Conservation (phyloP, 2,113 vertebrate genomes). For the Vombatus ursinus region DNA sequence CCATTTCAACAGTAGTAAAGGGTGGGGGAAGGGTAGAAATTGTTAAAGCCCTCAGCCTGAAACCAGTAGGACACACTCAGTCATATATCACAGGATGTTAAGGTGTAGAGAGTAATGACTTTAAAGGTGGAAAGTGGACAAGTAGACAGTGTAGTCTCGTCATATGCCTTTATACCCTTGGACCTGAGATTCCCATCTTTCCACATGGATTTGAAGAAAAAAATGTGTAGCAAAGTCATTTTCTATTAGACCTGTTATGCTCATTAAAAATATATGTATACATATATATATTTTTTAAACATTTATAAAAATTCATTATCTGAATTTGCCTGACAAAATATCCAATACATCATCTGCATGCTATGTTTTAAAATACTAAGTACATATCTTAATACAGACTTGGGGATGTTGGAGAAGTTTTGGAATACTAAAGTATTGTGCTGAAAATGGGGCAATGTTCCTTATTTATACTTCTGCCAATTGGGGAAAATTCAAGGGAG, state of each 20-base stretch:
- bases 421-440: neutral
- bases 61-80: slow-evolving; percentile 8
- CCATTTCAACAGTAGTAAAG: neutral
- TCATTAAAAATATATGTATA: slow-evolving; percentile 66
- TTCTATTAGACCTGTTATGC: slow-evolving; percentile 50
- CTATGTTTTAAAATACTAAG: slow-evolving; percentile 36
- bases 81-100: neutral
- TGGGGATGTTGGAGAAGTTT: neutral
- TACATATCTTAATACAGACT: neutral
- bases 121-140: slow-evolving; percentile 10
- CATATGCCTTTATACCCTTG: slow-evolving; percentile 23
- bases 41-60: neutral
- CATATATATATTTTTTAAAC: no score
- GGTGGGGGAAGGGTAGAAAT: neutral
- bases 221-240: slow-evolving; percentile 38
- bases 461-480: neutral
- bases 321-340: slow-evolving; percentile 63
- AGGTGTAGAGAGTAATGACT: neutral
- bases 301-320: slow-evolving; percentile 67
- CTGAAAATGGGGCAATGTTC: neutral
- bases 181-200: slow-evolving; percentile 6
- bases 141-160: neutral
- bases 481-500: neutral
- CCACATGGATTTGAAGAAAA: slow-evolving; percentile 14
- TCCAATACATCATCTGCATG: slow-evolving; percentile 50